Base-by-base conservation (phyloP, 1,140 invertebrate genomes). In the Plutomurus gul region DNA sequence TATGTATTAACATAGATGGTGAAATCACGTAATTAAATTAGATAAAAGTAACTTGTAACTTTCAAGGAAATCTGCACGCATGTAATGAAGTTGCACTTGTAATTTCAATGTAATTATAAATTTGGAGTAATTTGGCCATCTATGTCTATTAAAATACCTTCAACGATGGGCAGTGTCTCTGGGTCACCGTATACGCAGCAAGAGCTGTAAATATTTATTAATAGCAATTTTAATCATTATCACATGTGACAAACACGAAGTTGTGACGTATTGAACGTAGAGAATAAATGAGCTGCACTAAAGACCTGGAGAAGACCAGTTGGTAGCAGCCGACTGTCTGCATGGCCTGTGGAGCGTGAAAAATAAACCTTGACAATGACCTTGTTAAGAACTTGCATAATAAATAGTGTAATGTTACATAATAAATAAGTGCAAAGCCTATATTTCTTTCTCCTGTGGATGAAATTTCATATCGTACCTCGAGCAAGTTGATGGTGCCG, bases 401-500 rank as follows among this genome's bases (percentile, higher is more conserved):
- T 3, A n/a, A 2, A 43, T 43, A 43, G 10, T 43, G 39, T 2
- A 43, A 43, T 3, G 39, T 10, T 13, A 43, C 10, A 8, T 13
- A 43, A 43, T 13, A 2, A 43, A 8, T 13, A 8, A n/a, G n/a
- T 10, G 39, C 20, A 18, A 18, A 6, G 8, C 16, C 16, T 43
- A 18, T 11, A 11, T 3, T 46, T 47, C 7, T 47, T 3, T 46
- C 4, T 5, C 40, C 40, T 70, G 25, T 30, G 30, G 13, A 36
- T 11, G 25, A 11, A 6, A 27, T 40, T 22, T n/a, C 16, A 78
- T 81, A n/a, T n/a, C n/a, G 86, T 87, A 95, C 94, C 90, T 96
- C 92, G 72, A 96, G 86, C 77, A 97, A 88, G 87, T 94, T 96
- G 10, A 96, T 90, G 84, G 95, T 94, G 39, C 94, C 94, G 79